Conservation (phyloP, 2,797 vertebrate genomes). For the Platalea minor region DNA sequence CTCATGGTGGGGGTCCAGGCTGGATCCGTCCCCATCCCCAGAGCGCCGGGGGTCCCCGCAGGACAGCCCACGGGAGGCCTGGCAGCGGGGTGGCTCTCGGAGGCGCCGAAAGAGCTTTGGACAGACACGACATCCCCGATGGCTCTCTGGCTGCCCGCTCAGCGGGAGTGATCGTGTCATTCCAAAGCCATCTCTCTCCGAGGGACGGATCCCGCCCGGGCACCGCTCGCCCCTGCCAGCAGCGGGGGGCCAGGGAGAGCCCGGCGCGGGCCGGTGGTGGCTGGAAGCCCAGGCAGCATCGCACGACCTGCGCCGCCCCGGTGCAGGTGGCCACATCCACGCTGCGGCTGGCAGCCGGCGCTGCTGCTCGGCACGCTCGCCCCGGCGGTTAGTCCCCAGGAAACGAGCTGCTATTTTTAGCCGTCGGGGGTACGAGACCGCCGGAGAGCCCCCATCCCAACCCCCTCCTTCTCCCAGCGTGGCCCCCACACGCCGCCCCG, state of each 20-base stretch:
- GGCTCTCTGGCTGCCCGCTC: constrained; percentile 82
- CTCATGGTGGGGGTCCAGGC: neutral
- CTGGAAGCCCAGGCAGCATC: neutral
- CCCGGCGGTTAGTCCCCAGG: constrained; percentile 59
- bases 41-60: rapidly evolving
- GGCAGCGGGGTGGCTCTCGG: neutral
- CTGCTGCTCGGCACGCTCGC: neutral
- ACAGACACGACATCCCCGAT: constrained; percentile 97
- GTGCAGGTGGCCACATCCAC: neutral
- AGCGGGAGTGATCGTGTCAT: constrained; percentile 99
- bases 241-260: neutral
- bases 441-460: neutral
- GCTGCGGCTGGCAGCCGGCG: neutral
- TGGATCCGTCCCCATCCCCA: neutral
- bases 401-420: constrained; percentile 69
- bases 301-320: neutral
- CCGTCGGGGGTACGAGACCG: neutral
- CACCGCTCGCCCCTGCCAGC: neutral
- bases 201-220: neutral
- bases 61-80: neutral
- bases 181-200: constrained; percentile 81
- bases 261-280: rapidly evolving
- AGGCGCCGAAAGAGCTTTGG: constrained; percentile 81
- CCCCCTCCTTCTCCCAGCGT: neutral
- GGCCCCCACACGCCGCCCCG: rapidly evolving